Conservation (phyloP, 1,140 invertebrate species). For the Vollenhovia emeryi region DNA sequence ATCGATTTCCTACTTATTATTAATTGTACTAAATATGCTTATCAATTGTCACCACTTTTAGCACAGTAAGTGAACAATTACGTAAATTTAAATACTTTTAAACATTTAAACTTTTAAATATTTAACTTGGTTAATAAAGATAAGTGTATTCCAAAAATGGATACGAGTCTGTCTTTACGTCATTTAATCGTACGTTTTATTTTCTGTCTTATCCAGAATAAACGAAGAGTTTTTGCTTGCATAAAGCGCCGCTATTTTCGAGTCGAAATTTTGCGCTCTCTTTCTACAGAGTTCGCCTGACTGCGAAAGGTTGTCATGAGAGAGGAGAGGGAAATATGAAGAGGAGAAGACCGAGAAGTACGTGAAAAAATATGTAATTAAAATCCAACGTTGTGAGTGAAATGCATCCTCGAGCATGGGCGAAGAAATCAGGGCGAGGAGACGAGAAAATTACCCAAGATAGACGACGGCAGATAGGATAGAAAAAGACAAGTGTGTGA, state of each 20-base stretch:
- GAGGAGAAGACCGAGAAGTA: background rate
- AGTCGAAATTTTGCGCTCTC: constrained; percentile 33
- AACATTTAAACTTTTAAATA: background rate
- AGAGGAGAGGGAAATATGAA: background rate
- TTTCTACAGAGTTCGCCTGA: background rate
- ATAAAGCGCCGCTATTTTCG: constrained; percentile 38
- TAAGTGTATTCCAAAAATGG: background rate
- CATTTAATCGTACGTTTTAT: background rate
- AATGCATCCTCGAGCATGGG: constrained; percentile 36
- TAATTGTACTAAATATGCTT: background rate
- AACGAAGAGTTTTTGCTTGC: background rate
- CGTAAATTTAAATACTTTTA: background rate
- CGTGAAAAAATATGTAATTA: constrained; percentile 70
- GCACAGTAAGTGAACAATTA: background rate
- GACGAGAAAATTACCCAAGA: constrained; percentile 43
- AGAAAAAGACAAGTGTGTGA: constrained; percentile 4
- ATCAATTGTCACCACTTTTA: background rate
- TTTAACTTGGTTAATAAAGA: background rate
- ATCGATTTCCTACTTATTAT: background rate
- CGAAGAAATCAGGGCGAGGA: constrained; percentile 34
- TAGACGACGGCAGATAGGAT: constrained; percentile 24
- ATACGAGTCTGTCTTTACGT: background rate
- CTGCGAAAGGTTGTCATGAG: background rate
- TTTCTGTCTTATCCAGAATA: background rate
- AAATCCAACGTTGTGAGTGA: constrained; percentile 62